Evolutionary conservation across 2,797 vertebrate genomes (phyloP).

Genomic region (Petrocephalus schoutedeni): DNA sequence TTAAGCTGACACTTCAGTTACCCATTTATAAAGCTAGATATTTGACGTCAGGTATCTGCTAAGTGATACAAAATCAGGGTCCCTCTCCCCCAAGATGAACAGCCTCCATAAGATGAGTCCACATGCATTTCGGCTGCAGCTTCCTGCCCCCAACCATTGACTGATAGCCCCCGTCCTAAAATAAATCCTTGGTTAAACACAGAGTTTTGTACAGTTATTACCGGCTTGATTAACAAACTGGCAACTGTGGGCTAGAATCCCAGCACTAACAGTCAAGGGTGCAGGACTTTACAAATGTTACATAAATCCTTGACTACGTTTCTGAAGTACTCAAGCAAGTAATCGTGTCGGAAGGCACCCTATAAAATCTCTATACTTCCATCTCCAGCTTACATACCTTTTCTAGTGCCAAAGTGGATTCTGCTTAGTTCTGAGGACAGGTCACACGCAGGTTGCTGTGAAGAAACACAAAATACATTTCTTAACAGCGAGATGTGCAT

Average conservation of each 20-base stretch:
- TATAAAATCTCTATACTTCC: neutral
- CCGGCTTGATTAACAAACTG: neutral
- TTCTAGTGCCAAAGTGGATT: neutral
- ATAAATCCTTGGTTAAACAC: neutral
- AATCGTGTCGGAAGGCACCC: neutral
- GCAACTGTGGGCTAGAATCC: neutral
- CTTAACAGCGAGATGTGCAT: neutral
- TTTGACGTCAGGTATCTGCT: neutral
- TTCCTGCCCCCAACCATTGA: neutral
- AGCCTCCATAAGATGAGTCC: neutral
- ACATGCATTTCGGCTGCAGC: neutral
- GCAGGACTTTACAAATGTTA: neutral
- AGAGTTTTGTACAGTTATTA: neutral
- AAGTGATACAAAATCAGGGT: neutral
- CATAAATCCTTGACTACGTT: neutral
- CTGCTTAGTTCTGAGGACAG: slow-evolving; percentile 4
- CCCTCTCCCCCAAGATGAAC: neutral
- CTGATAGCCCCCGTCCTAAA: neutral
- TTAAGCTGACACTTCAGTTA: neutral
- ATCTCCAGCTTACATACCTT: slow-evolving; percentile 1
- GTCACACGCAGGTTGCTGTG: neutral
- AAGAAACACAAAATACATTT: neutral
- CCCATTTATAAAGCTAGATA: neutral
- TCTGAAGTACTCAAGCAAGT: neutral
- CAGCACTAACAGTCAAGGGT: neutral